Conservation (phyloP, 2,888 invertebrate species). For the Drosophila nr. perissopoda region DNA sequence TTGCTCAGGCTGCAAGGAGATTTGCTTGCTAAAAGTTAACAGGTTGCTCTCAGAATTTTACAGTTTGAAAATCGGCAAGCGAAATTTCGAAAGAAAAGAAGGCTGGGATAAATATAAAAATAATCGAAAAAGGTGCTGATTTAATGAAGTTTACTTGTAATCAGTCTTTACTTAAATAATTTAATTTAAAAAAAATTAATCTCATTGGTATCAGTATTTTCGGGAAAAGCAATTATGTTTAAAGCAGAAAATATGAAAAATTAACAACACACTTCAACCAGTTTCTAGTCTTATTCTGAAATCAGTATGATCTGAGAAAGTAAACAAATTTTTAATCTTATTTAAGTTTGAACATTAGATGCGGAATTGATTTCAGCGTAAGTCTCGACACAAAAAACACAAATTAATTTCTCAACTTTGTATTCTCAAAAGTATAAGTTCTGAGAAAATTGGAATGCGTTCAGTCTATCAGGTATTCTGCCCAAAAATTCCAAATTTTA, state of each 20-base stretch:
- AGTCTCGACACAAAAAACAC: background rate
- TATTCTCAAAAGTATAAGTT: background rate
- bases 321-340: background rate
- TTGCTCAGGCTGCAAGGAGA: conserved; percentile 9
- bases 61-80: conserved; percentile 5
- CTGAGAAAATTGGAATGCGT: background rate
- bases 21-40: conserved; percentile 49
- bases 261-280: background rate
- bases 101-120: background rate
- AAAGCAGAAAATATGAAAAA: background rate
- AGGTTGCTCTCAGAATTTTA: conserved; percentile 51
- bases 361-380: background rate
- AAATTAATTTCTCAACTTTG: background rate
- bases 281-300: background rate
- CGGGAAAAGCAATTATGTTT: background rate
- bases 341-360: background rate
- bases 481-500: background rate
- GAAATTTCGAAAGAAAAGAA: background rate
- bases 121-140: background rate
- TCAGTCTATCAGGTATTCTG: background rate
- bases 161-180: background rate
- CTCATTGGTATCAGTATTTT: background rate
- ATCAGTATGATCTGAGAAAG: background rate
- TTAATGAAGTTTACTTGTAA: background rate
- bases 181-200: background rate